Conservation (phyloP, 2,113 vertebrate genomes). For the Cyprinodon brontotheroides region DNA sequence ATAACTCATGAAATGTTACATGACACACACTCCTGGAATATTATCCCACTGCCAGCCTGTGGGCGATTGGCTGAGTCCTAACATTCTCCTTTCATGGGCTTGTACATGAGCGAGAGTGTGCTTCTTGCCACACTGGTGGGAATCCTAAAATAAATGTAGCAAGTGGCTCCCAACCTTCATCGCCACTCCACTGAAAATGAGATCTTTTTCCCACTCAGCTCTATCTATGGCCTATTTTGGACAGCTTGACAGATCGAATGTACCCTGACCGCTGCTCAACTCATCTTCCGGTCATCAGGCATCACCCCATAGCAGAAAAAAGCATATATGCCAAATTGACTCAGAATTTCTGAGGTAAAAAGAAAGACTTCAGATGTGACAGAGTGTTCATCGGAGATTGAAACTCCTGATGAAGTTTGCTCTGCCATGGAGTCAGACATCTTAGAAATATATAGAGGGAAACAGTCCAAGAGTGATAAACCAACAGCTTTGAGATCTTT, state of each 20-base stretch:
- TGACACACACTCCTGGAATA: slow-evolving; percentile 83
- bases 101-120: slow-evolving; percentile 72
- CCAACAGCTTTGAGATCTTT: slow-evolving; percentile 62
- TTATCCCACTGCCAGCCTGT: slow-evolving; percentile 77
- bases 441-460: slow-evolving; percentile 56
- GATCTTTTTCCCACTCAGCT: slow-evolving; percentile 79
- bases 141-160: slow-evolving; percentile 85
- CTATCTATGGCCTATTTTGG: slow-evolving; percentile 74
- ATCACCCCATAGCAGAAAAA: slow-evolving; percentile 13
- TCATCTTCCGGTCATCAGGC: slow-evolving; percentile 49
- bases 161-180: slow-evolving; percentile 78
- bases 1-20: slow-evolving; percentile 82
- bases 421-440: slow-evolving; percentile 47
- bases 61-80: slow-evolving; percentile 71
- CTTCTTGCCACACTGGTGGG: slow-evolving; percentile 78
- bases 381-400: slow-evolving; percentile 35
- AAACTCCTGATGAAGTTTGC: slow-evolving; percentile 49
- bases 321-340: slow-evolving; percentile 3
- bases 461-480: slow-evolving; percentile 53
- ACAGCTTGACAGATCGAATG: slow-evolving; percentile 70
- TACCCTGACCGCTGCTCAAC: slow-evolving; percentile 67
- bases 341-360: slow-evolving; percentile 4
- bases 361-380: slow-evolving; percentile 10
- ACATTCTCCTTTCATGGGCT: slow-evolving; percentile 83
- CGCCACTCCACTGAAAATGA: slow-evolving; percentile 77